Base-by-base conservation (phyloP, 2,797 vertebrate genomes). In the Spheniscus humboldti region DNA sequence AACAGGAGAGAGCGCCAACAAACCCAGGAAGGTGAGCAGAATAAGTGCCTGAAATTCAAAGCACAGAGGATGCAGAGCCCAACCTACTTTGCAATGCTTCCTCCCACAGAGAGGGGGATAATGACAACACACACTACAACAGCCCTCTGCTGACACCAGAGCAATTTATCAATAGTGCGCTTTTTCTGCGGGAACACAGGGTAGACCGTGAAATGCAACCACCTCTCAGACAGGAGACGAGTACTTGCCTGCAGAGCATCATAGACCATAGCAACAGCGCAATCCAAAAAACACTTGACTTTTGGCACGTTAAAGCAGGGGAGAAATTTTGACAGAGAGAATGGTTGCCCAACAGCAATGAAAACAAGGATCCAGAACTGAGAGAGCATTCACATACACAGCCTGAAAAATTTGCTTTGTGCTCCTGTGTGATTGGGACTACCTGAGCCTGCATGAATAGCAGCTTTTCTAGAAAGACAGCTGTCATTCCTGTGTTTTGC, bases 101-200 rank as follows among this genome's bases (percentile, higher is more conserved):
- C 73, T 88, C 66, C 73, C 66, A 68, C 3, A 0, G 52, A 68
- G 71, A 68, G 12, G 9, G 18, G 64, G n/a, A 72, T 60, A 84
- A 88, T 8, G 52, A 41, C 63, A 92, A 22, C 30, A 19, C 0
- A 0, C 0, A 0, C 69, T 63, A 60, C 57, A 75, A 77, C 86
- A 94, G 66, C 75, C 39, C 64, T 92, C 75, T 86, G 84, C 88
- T 94, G 88, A 96, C 15, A 50, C 66, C 72, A 78, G 41, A 78
- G 76, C 60, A n/a, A 88, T 86, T 55, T 57, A 88, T 73, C 62
- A 81, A 67, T 33, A 72, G 47, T 3, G 0, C 27, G 5, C n/a
- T 92, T 81, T 88, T 74, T 33, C 48, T 64, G 71, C 48, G 60
- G 53, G 39, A 87, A 75, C 64, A 69, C 1, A 8, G 47, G 73